A percentile compares a stretch with the other conserved stretches of the same genome.
Conservation (phyloP, 2,797 vertebrate species). For the Lithobates sylvaticus region DNA sequence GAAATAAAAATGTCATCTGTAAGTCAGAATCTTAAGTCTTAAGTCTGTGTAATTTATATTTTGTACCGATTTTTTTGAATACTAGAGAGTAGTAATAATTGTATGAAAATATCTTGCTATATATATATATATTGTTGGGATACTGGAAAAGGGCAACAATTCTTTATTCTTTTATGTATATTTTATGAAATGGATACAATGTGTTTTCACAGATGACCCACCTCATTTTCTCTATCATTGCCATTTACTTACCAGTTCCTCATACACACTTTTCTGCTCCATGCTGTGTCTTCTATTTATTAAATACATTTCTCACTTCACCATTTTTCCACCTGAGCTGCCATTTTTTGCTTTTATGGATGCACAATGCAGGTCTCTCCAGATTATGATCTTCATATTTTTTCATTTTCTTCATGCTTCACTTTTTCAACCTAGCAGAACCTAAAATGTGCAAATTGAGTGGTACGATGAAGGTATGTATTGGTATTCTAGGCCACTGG, state of each 20-base stretch:
- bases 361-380: slow-evolving; percentile 81
- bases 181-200: neutral
- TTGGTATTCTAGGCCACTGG: slow-evolving; percentile 84
- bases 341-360: slow-evolving; percentile 96
- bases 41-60: too few species aligned
- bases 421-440: slow-evolving; percentile 85
- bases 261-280: slow-evolving; percentile 95
- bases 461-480: slow-evolving; percentile 85
- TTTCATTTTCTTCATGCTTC: slow-evolving; percentile 87
- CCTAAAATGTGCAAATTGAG: slow-evolving; percentile 93
- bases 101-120: too few species aligned
- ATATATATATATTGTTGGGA: too few species aligned
- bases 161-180: too few species aligned
- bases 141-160: too few species aligned
- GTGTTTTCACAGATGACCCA: slow-evolving; percentile 74
- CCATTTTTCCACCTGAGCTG: slow-evolving; percentile 99
- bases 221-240: slow-evolving; percentile 90
- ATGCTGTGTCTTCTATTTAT: slow-evolving; percentile 99
- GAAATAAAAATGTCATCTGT: too few species aligned
- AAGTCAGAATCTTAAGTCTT: too few species aligned
- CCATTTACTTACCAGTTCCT: slow-evolving; percentile 93
- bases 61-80: too few species aligned
- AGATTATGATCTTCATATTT: slow-evolving; percentile 87
- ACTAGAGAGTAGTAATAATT: too few species aligned
- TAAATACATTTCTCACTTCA: slow-evolving; percentile 98